Percentiles rank a stretch among this genome's conserved stretches.
Conservation (phyloP, 2,888 invertebrate genomes). For the Limnephilus marmoratus region DNA sequence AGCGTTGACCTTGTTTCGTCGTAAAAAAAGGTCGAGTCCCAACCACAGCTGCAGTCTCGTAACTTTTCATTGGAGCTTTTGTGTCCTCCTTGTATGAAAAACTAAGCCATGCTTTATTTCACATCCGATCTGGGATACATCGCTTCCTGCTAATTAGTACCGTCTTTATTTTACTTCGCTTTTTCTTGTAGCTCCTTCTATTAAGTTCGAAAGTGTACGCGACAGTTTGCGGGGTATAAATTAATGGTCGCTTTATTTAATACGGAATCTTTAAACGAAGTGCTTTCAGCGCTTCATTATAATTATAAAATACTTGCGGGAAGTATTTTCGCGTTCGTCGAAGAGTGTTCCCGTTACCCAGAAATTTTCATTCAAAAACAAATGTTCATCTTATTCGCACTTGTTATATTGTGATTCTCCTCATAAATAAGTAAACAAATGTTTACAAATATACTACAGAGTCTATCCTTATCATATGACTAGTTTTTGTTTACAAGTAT, state of each 20-base stretch:
- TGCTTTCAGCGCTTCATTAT: constrained; percentile 17
- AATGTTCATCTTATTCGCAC: not conserved
- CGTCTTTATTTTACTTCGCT: not conserved
- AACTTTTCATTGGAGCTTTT: constrained; percentile 56
- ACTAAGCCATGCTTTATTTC: constrained; percentile 58
- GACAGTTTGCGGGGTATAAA: not conserved
- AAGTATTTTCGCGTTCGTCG: constrained; percentile 27
- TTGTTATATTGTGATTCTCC: too few relatives aligned
- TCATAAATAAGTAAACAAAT: not conserved
- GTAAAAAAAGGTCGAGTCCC: constrained; percentile 54
- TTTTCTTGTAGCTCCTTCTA: not conserved
- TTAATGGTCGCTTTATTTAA: constrained; percentile 2
- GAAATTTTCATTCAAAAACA: not conserved
- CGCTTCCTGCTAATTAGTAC: constrained; percentile 4
- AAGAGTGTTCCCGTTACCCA: constrained; percentile 32
- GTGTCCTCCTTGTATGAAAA: constrained; percentile 44
- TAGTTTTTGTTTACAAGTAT: too few relatives aligned
- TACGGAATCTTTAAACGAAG: constrained; percentile 26
- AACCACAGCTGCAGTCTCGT: constrained; percentile 51
- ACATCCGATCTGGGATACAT: constrained; percentile 57
- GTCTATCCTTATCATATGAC: too few relatives aligned
- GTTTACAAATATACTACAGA: not conserved
- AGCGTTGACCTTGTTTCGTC: constrained; percentile 63
- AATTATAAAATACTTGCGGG: not conserved
- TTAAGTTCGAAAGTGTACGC: not conserved